These are phyloP conservation scores for Heterohyrax brucei DNA, from an alignment of 2,797 vertebrate genomes.

Conservation along the genomic window DNA sequence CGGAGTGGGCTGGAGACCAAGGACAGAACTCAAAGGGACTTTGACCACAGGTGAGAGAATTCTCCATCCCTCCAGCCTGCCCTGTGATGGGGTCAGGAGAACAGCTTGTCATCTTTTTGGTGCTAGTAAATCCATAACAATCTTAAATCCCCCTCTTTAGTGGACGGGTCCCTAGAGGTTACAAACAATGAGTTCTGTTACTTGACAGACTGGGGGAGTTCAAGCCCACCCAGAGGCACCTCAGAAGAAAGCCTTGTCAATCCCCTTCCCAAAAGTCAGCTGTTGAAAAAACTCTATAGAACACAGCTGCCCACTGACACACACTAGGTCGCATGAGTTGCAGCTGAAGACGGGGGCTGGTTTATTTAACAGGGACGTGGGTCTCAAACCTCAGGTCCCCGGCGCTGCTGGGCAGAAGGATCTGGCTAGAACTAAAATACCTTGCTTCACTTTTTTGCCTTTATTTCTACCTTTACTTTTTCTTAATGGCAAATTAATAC, in stretches of 20 bases:
- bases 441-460: neutral
- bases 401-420: neutral
- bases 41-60: neutral
- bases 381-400: neutral
- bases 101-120: neutral
- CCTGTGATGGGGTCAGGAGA: neutral
- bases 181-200: too few relatives aligned
- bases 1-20: neutral
- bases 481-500: neutral
- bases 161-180: too few relatives aligned
- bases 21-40: neutral
- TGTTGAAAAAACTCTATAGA: neutral
- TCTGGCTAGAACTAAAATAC: neutral
- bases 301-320: neutral
- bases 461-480: neutral
- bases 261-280: neutral
- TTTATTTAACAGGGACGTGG: neutral
- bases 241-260: too few relatives aligned
- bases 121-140: accelerated
- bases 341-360: neutral
- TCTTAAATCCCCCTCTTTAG: neutral
- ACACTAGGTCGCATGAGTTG: neutral
- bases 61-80: too few relatives aligned
- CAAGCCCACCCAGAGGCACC: too few relatives aligned
- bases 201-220: too few relatives aligned